Evolutionary conservation across 2,113 vertebrate genomes (phyloP).

Genomic region (Romanogobio albipinnatus): DNA sequence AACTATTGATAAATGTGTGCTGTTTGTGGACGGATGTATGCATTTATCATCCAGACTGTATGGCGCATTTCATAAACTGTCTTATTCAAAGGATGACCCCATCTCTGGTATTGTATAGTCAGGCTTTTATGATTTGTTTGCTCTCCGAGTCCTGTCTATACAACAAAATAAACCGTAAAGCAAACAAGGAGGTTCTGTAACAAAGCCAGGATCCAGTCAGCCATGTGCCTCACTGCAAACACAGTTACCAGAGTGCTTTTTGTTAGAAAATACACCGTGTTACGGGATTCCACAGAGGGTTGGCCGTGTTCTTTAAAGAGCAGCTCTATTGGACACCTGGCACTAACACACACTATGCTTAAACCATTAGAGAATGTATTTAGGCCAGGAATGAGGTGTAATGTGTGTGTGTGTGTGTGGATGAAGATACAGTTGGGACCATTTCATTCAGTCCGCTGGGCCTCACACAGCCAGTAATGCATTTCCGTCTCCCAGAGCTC

Average conservation of each 20-base stretch:
- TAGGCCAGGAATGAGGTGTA: slow-evolving; percentile 60
- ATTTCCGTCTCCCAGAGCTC: slow-evolving; percentile 42
- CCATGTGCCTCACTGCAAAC: slow-evolving; percentile 49
- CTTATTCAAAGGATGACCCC: slow-evolving; percentile 40
- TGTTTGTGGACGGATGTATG: slow-evolving; percentile 30
- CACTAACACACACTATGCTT: slow-evolving; percentile 56
- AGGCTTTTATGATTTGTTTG: slow-evolving; percentile 38
- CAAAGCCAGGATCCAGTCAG: slow-evolving; percentile 57
- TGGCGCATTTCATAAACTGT: slow-evolving; percentile 40
- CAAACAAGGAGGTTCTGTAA: slow-evolving; percentile 42
- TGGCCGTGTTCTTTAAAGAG: slow-evolving; percentile 57
- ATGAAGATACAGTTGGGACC: slow-evolving; percentile 28
- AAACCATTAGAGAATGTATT: slow-evolving; percentile 51
- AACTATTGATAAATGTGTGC: slow-evolving; percentile 42
- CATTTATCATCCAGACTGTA: slow-evolving; percentile 38
- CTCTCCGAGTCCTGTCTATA: slow-evolving; percentile 31
- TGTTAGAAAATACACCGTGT: slow-evolving; percentile 47
- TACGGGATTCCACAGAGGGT: slow-evolving; percentile 51
- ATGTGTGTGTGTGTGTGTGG: slow-evolving; percentile 21
- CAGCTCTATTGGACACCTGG: slow-evolving; percentile 64
- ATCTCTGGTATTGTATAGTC: neutral
- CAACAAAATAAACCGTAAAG: slow-evolving; percentile 39
- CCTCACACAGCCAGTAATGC: slow-evolving; percentile 46
- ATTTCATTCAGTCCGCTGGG: slow-evolving; percentile 34
- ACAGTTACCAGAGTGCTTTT: slow-evolving; percentile 17